Conservation (phyloP, 2,888 invertebrate species). For the Lacanobia wlatinum region DNA sequence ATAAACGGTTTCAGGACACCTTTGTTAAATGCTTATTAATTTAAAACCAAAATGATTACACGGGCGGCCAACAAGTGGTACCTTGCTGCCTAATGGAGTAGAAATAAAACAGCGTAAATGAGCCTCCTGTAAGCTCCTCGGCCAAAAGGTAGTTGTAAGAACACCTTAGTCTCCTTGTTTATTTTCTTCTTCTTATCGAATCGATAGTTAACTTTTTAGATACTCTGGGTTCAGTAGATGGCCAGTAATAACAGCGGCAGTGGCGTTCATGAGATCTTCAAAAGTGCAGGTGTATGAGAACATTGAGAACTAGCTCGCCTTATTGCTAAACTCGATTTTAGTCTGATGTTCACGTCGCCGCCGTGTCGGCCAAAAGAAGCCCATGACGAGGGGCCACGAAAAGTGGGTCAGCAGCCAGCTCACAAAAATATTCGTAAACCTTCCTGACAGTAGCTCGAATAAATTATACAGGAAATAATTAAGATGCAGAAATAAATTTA, state of each 20-base stretch:
- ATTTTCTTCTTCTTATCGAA: too few relatives aligned
- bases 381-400: constrained; percentile 17
- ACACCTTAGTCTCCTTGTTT: not conserved
- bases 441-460: not conserved
- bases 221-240: too few relatives aligned
- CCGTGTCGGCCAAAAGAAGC: too few relatives aligned
- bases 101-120: not conserved
- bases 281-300: not conserved
- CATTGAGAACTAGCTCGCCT: too few relatives aligned
- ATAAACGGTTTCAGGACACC: not conserved
- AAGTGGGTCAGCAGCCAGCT: constrained; percentile 32
- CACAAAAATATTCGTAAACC: constrained; percentile 28
- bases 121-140: not conserved
- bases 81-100: not conserved
- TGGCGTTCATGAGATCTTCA: not conserved
- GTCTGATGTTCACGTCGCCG: not conserved
- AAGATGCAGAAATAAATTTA: constrained; percentile 43
- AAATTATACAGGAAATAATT: constrained; percentile 39
- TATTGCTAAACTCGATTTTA: too few relatives aligned
- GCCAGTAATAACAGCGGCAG: not conserved
- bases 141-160: not conserved
- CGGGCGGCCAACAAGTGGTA: too few relatives aligned
- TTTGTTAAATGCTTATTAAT: not conserved
- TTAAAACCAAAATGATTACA: too few relatives aligned
- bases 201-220: too few relatives aligned